Conservation (phyloP, 2,888 invertebrate species). For the Neoitamus cyanurus region DNA sequence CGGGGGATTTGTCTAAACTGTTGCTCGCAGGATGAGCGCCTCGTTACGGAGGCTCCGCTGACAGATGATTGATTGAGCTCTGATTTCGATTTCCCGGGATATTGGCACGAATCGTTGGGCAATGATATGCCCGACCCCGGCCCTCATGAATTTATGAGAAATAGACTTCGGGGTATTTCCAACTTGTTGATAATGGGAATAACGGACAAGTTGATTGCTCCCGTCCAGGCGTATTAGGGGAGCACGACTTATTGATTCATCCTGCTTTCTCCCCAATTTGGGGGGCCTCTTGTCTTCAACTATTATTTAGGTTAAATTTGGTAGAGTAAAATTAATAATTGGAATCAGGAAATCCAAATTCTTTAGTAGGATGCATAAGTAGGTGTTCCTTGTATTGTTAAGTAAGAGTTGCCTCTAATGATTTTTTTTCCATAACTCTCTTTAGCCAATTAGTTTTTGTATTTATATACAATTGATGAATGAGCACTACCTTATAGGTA, state of each 20-base stretch:
- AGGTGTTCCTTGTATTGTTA: too few species aligned
- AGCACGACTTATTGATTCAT: neutral
- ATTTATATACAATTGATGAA: too few species aligned
- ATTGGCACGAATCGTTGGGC: neutral
- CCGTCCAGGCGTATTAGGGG: neutral
- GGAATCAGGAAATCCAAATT: too few species aligned
- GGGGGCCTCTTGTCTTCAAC: too few species aligned
- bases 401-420: too few species aligned
- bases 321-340: too few species aligned
- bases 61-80: slow-evolving; percentile 31
- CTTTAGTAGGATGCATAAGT: too few species aligned
- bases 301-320: too few species aligned
- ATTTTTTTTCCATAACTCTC: too few species aligned
- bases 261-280: neutral
- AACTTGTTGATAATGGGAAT: neutral
- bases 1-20: slow-evolving; percentile 29
- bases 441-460: too few species aligned
- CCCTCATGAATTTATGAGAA: neutral
- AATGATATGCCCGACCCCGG: neutral
- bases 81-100: neutral
- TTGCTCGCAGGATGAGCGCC: slow-evolving; percentile 8
- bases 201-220: neutral
- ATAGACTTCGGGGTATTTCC: neutral
- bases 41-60: slow-evolving; percentile 23
- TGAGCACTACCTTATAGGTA: too few species aligned